phyloP scores from a whole-genome alignment of 2,888 invertebrate species.

The Allygus modestus region DNA sequence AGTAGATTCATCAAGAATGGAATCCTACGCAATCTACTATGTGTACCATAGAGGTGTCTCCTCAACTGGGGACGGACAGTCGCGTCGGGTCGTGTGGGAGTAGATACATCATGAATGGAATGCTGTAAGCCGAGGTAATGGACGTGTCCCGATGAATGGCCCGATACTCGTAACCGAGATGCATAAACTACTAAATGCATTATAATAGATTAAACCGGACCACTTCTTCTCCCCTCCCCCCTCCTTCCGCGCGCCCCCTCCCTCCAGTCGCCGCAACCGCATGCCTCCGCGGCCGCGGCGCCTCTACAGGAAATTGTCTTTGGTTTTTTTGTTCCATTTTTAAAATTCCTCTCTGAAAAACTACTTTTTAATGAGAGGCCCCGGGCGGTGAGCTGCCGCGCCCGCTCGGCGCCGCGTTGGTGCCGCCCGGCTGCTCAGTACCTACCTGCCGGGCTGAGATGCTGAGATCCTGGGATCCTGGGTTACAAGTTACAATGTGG shows the following conservation, averaged over 20 bases:
- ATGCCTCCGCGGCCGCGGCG: conserved; percentile 63
- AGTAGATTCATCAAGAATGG: too few relatives aligned
- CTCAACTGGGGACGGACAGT: neutral
- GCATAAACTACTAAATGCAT: conserved; percentile 48
- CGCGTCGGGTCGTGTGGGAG: conserved; percentile 31
- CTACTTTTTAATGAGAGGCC: conserved; percentile 57
- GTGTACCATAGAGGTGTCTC: too few relatives aligned
- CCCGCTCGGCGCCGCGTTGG: neutral
- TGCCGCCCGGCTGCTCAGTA: conserved; percentile 17
- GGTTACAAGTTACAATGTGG: too few relatives aligned
- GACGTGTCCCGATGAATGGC: conserved; percentile 37
- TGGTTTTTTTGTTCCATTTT: conserved; percentile 59
- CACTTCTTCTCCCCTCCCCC: neutral
- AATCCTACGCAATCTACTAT: too few relatives aligned
- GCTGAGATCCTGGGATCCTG: too few relatives aligned
- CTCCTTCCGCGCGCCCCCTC: neutral
- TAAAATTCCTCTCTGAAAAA: conserved; percentile 63
- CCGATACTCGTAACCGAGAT: conserved; percentile 46
- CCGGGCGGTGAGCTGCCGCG: neutral
- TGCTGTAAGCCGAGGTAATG: conserved; percentile 41
- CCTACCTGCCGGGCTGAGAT: neutral
- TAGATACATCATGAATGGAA: conserved; percentile 55
- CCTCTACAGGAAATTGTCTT: conserved; percentile 64
- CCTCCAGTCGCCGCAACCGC: conserved; percentile 1
- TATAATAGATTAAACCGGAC: conserved; percentile 43